Evolutionary conservation across 2,797 vertebrate species (phyloP), one percentile per base, ranked within the genome.

Genomic region (Sternarchorhynchus goeldii): DNA sequence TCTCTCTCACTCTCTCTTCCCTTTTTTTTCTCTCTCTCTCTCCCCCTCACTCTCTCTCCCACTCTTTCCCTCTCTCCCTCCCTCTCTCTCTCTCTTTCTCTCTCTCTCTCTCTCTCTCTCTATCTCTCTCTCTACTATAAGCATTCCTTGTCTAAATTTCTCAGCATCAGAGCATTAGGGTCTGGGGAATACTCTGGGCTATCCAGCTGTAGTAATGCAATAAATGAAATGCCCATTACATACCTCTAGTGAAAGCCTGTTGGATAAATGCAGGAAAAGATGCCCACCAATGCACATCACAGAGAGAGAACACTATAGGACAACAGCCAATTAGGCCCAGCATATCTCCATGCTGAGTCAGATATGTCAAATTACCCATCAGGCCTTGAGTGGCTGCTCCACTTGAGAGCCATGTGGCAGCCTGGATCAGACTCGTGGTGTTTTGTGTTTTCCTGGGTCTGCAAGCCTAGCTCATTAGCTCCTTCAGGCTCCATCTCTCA

Each of bases 311-410:
- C 73, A 66, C 72, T 81, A 56, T 56, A 81, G 77, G 80, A 87
- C 80, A 83, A 78, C 74, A 64, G 75, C 55, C 83, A 83, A 76
- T 88, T 88, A 87, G 32, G 82, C 69, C 77, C 75, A 81, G 71
- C 60, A 18, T 58, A 81, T 72, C 79, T 62, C 57, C 60, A 55
- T 60, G 71, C 82, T 86, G 82, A 59, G n/a, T 59, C 70, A 12
- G 53, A 79, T 31, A 83, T 76, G 58, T 62, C 82, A 85, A 82
- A 86, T 82, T 73, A 74, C 56, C 75, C 77, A 56, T 81, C 69
- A 81, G 75, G 79, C 41, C 69, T 14, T 14, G 41, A 25, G 20
- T 64, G 77, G 17, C 31, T 56, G 6, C 74, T 45, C 63, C 55
- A 5, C n/a, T 4, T 36, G 29, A 36, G 34, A 20, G 50, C 25